Evolutionary conservation across 2,888 invertebrate genomes (phyloP).

Genomic region (Scaptomyza parva): DNA sequence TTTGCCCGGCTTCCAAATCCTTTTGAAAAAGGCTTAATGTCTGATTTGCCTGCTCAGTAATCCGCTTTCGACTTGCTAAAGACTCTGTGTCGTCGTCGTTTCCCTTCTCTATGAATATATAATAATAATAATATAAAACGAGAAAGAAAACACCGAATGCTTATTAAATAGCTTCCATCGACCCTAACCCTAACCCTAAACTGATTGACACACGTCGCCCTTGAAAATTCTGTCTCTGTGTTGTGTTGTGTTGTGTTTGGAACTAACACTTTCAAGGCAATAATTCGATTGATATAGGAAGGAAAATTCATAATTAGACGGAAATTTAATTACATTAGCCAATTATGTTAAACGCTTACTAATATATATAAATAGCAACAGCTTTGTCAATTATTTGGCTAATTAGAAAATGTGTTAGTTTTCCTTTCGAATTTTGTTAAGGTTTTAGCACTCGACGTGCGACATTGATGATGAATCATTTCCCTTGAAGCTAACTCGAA

Average conservation of each 20-base stretch:
- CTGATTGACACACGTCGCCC: slow-evolving; percentile 36
- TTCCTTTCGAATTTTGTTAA: no score
- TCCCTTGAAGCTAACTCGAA: no score
- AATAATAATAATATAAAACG: neutral
- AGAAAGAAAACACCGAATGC: slow-evolving; percentile 42
- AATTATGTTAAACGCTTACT: neutral
- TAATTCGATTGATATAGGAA: slow-evolving; percentile 1
- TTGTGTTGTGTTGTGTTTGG: no score
- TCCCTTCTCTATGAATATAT: slow-evolving; percentile 26
- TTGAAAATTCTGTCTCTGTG: slow-evolving; percentile 2
- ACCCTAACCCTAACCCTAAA: neutral
- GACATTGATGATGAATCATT: no score
- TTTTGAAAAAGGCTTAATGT: slow-evolving; percentile 71
- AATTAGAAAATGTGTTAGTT: slow-evolving; percentile 3
- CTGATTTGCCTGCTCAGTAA: slow-evolving; percentile 63
- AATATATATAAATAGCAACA: neutral
- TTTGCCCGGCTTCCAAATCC: slow-evolving; percentile 58
- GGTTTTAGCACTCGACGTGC: no score
- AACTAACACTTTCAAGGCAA: no score
- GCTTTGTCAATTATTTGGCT: neutral
- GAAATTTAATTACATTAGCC: neutral
- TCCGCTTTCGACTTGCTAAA: slow-evolving; percentile 62
- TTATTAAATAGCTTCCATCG: slow-evolving; percentile 31
- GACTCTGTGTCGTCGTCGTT: slow-evolving; percentile 6
- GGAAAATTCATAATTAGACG: neutral